Evolutionary conservation across 2,797 vertebrate genomes (phyloP).

Genomic region (Trachurus trachurus): DNA sequence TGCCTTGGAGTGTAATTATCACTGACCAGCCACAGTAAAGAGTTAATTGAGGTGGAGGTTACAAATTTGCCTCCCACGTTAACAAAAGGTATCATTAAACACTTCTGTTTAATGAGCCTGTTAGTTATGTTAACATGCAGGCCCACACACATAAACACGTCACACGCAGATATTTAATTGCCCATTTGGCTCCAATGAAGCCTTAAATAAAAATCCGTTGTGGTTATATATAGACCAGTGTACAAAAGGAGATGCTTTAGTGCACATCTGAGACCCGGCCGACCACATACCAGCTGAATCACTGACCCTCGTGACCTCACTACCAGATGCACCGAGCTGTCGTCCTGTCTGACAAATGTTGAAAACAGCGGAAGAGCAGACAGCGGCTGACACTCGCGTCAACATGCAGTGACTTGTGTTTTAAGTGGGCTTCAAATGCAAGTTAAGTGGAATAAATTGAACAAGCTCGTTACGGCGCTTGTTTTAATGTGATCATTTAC

Average conservation of each 20-base stretch:
- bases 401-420: constrained; percentile 28
- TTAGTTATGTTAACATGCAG: constrained; percentile 49
- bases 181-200: constrained; percentile 53
- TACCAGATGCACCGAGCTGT: not conserved
- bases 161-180: constrained; percentile 58
- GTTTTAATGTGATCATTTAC: constrained; percentile 62
- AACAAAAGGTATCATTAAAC: constrained; percentile 67
- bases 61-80: constrained; percentile 68
- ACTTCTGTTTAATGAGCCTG: constrained; percentile 77
- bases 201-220: constrained; percentile 35
- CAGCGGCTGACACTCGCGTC: not conserved
- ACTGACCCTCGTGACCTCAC: not conserved
- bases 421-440: constrained; percentile 45
- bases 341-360: not conserved
- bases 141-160: constrained; percentile 64
- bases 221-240: not conserved
- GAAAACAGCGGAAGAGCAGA: not conserved
- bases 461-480: constrained; percentile 58
- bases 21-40: constrained; percentile 51
- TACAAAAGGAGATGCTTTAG: constrained; percentile 9
- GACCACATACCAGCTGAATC: not conserved
- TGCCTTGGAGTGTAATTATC: constrained; percentile 63
- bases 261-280: not conserved
- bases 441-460: constrained; percentile 72
- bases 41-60: constrained; percentile 75